These are phyloP conservation scores for Knipowitschia caucasica DNA, from an alignment of 2,797 vertebrate species.

Conservation along the genomic window DNA sequence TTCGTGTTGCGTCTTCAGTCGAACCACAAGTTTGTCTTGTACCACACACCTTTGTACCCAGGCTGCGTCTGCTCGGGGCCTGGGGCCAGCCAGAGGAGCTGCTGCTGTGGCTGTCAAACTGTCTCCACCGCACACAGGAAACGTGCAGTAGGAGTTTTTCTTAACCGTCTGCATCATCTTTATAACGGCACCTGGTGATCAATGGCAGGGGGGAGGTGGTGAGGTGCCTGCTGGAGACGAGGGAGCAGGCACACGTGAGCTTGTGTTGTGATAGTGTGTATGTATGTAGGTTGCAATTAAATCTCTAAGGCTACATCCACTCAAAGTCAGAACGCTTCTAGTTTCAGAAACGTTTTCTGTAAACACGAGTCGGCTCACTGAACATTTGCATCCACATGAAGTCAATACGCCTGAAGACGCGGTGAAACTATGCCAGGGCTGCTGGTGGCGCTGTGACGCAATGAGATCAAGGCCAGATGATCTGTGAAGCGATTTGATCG, in stretches of 20 bases:
- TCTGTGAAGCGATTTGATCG: too few species aligned
- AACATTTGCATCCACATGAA: too few species aligned
- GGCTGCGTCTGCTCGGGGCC: slow-evolving; percentile 30
- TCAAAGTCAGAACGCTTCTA: too few species aligned
- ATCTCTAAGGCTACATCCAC: too few species aligned
- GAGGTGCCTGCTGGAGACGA: slow-evolving; percentile 18
- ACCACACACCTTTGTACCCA: slow-evolving; percentile 35
- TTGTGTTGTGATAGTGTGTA: not conserved
- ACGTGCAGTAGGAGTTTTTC: slow-evolving; percentile 15
- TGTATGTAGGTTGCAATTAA: not conserved
- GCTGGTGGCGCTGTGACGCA: too few species aligned
- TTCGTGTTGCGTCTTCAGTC: slow-evolving; percentile 21
- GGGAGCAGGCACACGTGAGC: not conserved
- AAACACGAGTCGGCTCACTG: too few species aligned
- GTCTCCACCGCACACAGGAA: slow-evolving; percentile 22
- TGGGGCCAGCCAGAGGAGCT: slow-evolving; percentile 34
- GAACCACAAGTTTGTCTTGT: slow-evolving; percentile 13
- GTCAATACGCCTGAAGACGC: too few species aligned
- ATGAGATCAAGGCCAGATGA: too few species aligned
- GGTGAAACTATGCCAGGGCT: too few species aligned
- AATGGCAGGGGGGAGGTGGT: slow-evolving; percentile 48
- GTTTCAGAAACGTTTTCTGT: too few species aligned
- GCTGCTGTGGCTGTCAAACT: slow-evolving; percentile 37
- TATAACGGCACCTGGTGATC: slow-evolving; percentile 45
- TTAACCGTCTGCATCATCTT: slow-evolving; percentile 54